Base-by-base conservation (phyloP, 2,797 vertebrate genomes). In the Zalophus californianus region DNA sequence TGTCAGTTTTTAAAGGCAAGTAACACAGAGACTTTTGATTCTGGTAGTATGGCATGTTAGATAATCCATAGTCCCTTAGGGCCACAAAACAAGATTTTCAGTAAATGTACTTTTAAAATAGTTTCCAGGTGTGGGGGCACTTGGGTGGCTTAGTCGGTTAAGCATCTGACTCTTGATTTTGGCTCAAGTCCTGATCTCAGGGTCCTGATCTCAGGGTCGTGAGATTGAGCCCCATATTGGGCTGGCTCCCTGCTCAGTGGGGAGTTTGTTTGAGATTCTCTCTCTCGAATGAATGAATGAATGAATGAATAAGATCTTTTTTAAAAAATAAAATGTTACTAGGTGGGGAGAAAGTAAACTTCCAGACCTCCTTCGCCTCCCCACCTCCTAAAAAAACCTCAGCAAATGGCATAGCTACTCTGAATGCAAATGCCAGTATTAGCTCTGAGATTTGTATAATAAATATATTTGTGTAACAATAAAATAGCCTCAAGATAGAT, bases 71-170 rank as follows among this genome's bases (percentile, higher is more conserved):
- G 38, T 79, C 70, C 52, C 50, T 96, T 88, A 68, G 35, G 91
- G 90, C 56, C 54, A 48, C 13, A 35, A 85, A 85, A 83, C 7
- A 44, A 50, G 41, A 85, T 68, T 96, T 83, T 93, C 83, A 84
- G 12, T 90, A 96, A 88, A 60, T 44, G 38, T 77, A 52, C 15
- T 14, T 93, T 75, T 88, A 27, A 7, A 41, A 72, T 44, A 95
- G 73, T 96, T 95, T 20, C 14, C 88, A 10, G 41, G 18, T 48
- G 41, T 64, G 62, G 62, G 60, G 29, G 62, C 6, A 15, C 14
- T 13, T 32, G 29, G 13, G 62, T 64, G 62, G 62, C 13, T 32
- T 29, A 29, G 29, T 64, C 5, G 1, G 29, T 64, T 64, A 32
- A 64, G 29, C 6, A 0, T 64, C 62, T 0, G 14, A 64, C 62